These are phyloP conservation scores for Cataglyphis cursor DNA, from an alignment of 2,888 invertebrate genomes.

Conservation along the genomic window DNA sequence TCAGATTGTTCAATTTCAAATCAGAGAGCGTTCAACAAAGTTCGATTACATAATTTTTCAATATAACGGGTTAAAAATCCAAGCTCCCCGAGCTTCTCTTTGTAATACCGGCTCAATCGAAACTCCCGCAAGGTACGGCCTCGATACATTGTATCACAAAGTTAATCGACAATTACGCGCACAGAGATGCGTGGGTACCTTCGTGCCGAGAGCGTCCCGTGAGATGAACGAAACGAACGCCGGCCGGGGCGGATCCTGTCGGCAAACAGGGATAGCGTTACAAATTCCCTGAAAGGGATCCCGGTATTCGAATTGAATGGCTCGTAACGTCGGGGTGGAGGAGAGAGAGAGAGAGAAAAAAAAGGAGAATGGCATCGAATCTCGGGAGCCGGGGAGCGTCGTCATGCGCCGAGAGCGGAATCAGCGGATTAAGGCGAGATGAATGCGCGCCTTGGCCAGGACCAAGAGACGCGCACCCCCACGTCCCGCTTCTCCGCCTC, in stretches of 20 bases:
- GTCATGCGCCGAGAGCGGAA: constrained; percentile 79
- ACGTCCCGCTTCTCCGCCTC: constrained; percentile 26
- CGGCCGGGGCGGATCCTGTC: constrained; percentile 72
- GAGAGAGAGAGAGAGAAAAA: constrained; percentile 55
- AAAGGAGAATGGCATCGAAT: constrained; percentile 54
- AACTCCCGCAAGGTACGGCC: not conserved
- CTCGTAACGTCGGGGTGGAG: constrained; percentile 41
- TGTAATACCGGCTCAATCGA: not conserved
- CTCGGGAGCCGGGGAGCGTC: constrained; percentile 57
- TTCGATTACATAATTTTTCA: not conserved
- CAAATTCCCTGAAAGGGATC: constrained; percentile 81
- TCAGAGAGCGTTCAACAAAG: not conserved
- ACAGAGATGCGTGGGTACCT: constrained; percentile 12
- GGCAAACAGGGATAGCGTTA: constrained; percentile 84
- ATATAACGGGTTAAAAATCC: not conserved
- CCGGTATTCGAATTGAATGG: constrained; percentile 78
- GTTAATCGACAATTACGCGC: constrained; percentile 55
- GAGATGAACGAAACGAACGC: constrained; percentile 7
- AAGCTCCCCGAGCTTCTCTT: not conserved
- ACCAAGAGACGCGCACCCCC: constrained; percentile 6
- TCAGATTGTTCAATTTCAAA: not conserved
- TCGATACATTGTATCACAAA: constrained; percentile 22
- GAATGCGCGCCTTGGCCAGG: constrained; percentile 69
- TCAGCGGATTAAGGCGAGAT: constrained; percentile 84
- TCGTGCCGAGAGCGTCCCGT: constrained; percentile 17